Base-by-base conservation (phyloP, 1,140 invertebrate genomes). In the Musca domestica region DNA sequence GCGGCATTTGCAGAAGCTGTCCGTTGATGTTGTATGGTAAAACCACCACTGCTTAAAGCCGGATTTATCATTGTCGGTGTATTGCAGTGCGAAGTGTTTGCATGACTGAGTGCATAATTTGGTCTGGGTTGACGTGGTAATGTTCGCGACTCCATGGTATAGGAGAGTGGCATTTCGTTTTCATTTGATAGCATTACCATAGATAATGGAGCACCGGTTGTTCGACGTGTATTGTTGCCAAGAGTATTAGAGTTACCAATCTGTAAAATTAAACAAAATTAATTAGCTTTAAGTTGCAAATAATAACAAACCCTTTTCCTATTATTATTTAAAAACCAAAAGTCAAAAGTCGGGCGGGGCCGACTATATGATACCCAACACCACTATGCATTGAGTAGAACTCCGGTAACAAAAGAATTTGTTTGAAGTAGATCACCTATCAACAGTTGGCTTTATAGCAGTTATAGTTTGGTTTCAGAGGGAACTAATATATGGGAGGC, bases 21-120 rank as follows among this genome's bases (percentile, higher is more conserved):
- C 46, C 76, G 76, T 49, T 80, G 77, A 72, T 80, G 76, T 51
- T 80, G 74, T 64, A 76, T 70, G 0, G 73, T 74, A 34, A 74
- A 51, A 54, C 25, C 23, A 23, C n/a, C 51, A 23, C 19, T n/a
- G n/a, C 61, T 22, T 23, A 12, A n/a, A 27, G 52, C 20, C 17
- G 64, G 22, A 56, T 63, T 34, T 27, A 69, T 73, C 34, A 67
- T 70, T 0, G 74, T 72, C 34, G 69, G 75, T 66, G 56, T 61
- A 61, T 34, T 61, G 15, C 56, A 61, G 1, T 34, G 19, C 19
- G 56, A 61, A 20, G 54, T 12, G 48, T 58, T 64, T 41, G 48
- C 58, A 58, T 48, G 25, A 15, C 22, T 47, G 20, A 41, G 19
- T 2, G 67, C 47, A 49, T 67, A 64, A 58, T 67, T 74, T 25